Base-by-base conservation (phyloP, 2,888 invertebrate genomes). In the Fabriciana adippe region DNA sequence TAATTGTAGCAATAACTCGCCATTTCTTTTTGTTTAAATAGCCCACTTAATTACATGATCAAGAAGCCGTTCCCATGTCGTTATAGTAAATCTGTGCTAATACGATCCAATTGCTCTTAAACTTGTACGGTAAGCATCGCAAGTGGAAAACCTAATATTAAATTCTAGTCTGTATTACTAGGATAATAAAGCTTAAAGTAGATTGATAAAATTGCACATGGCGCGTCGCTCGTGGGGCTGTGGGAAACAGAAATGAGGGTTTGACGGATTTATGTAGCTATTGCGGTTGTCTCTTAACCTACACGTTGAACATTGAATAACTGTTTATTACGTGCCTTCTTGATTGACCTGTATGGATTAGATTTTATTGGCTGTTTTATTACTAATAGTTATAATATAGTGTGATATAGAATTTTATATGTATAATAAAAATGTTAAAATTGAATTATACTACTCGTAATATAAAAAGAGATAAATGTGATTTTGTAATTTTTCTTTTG, bases 201-300 rank as follows among this genome's bases (percentile, higher is more conserved):
- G 57, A 13, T 35, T 26, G 62, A 59, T 50, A 18, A 65, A 48
- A 61, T 60, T 18, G 18, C 21, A 50, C 45, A 41, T 62, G 59
- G 41, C 53, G 18, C 64, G 55, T 61, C 57, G 21, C 63, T 55
- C 50, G 41, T 66, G 71, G 71, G 81, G 79, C 85, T 87, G 88
- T 88, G 88, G 83, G 87, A 88, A 87, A 73, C 75, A 75, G 80
- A 73, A 76, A 77, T 76, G 70, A 72, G 75, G 75, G 73, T 78
- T 75, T 73, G 73, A 71, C 73, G 74, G 77, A 77, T 78, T 77
- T 75, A 73, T 76, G 74, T 69, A 72, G 72, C 67, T 61, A 67
- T 71, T 72, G 66, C 71, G 68, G 72, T 72, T 71, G 73, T 72
- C 73, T 69, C 68, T 64, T 71, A 68, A 73, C 69, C 66, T 65